Percentiles rank a stretch among this genome's conserved stretches.
phyloP scores from a whole-genome alignment of 2,797 vertebrate species.

The Sitta carolinensis region DNA sequence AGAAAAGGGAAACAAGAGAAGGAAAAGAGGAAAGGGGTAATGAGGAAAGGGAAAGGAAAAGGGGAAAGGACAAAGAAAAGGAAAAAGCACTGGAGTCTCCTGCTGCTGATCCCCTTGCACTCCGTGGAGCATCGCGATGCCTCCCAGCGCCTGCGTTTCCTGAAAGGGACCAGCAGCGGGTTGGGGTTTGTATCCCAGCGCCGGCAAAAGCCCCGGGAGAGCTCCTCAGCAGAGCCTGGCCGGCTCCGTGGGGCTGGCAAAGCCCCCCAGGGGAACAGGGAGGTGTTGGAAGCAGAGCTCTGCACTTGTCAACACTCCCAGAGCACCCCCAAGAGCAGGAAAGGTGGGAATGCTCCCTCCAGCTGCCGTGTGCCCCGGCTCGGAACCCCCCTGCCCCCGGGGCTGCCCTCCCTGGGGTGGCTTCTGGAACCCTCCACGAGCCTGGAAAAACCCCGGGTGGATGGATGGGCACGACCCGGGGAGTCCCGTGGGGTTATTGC shows the following conservation, averaged over 20 bases:
- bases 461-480: neutral
- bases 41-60: neutral
- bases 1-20: too few relatives aligned
- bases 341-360: neutral
- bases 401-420: neutral
- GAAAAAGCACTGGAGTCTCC: neutral
- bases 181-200: neutral
- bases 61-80: neutral
- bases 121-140: neutral
- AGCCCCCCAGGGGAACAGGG: neutral
- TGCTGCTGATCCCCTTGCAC: neutral
- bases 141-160: neutral
- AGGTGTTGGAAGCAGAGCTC: neutral
- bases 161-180: neutral
- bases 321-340: neutral
- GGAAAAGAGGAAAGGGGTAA: too few relatives aligned
- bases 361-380: neutral
- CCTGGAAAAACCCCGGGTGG: neutral
- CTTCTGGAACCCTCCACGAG: neutral
- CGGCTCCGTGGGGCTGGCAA: neutral
- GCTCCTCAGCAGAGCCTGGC: neutral
- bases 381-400: neutral
- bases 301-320: rapidly evolving
- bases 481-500: constrained; percentile 50
- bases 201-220: neutral